phyloP scores from a whole-genome alignment of 2,797 vertebrate species.

The Darevskia mixta region DNA sequence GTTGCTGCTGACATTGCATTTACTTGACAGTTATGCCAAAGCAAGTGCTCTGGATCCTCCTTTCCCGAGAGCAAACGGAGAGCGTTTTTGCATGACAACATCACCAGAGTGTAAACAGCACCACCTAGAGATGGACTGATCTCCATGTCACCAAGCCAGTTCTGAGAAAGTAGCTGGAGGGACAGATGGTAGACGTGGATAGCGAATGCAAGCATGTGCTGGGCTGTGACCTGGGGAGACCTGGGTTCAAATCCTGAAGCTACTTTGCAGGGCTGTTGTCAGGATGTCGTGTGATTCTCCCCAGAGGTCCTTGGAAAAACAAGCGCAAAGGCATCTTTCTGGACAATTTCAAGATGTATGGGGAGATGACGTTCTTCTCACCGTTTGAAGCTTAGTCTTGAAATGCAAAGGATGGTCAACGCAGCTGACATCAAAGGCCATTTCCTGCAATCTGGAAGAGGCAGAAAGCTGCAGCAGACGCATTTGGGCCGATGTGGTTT shows the following conservation, averaged over 20 bases:
- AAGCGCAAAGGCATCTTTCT: neutral
- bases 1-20: neutral
- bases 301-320: neutral
- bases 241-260: neutral
- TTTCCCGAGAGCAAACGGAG: neutral
- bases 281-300: neutral
- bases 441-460: neutral
- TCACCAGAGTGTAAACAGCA: neutral
- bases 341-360: neutral
- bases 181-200: neutral
- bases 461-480: neutral
- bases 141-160: neutral
- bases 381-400: neutral
- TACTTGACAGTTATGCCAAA: neutral
- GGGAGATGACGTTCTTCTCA: neutral
- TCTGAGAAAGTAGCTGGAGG: neutral
- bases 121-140: constrained; percentile 4
- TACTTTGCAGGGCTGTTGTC: neutral
- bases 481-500: neutral
- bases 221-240: too few species aligned
- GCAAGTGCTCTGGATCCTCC: neutral
- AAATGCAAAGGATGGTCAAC: neutral
- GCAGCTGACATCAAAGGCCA: neutral
- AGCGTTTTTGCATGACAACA: too few species aligned
- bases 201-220: neutral